Evolutionary conservation across 2,888 invertebrate genomes (phyloP).

Genomic region (Synanthedon andrenaeformis): DNA sequence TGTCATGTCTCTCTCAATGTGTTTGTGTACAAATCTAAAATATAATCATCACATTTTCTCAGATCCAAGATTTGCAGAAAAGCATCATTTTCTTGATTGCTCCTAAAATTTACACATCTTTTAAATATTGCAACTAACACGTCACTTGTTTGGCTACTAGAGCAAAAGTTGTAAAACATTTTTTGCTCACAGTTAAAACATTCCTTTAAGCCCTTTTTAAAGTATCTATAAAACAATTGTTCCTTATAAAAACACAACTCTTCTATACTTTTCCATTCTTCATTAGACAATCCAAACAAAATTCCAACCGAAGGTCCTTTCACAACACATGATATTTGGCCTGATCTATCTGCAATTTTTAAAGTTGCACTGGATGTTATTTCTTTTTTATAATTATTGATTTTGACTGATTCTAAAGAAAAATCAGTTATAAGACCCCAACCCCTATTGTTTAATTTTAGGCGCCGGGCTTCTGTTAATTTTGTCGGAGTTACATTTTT

Average conservation of each 20-base stretch:
- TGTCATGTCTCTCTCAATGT: not conserved
- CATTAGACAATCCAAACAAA: slow-evolving; percentile 38
- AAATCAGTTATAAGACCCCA: slow-evolving; percentile 55
- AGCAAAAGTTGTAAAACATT: slow-evolving; percentile 59
- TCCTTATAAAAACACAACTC: slow-evolving; percentile 30
- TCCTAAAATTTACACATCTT: slow-evolving; percentile 43
- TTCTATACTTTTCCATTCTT: slow-evolving; percentile 52
- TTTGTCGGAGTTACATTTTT: slow-evolving; percentile 32
- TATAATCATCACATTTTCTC: slow-evolving; percentile 29
- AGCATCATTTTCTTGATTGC: slow-evolving; percentile 38
- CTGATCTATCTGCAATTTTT: slow-evolving; percentile 44
- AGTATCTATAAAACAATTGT: slow-evolving; percentile 59
- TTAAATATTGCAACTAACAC: slow-evolving; percentile 38
- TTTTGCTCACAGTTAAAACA: slow-evolving; percentile 44
- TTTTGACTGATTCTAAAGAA: slow-evolving; percentile 55
- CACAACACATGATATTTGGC: slow-evolving; percentile 45
- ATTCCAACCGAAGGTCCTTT: slow-evolving; percentile 38
- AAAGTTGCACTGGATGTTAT: slow-evolving; percentile 39
- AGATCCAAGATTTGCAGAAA: slow-evolving; percentile 46
- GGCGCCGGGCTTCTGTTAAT: slow-evolving; percentile 35
- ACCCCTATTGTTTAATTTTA: slow-evolving; percentile 32
- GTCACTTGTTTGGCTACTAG: slow-evolving; percentile 36
- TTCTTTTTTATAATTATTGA: slow-evolving; percentile 26
- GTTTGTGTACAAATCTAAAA: slow-evolving; percentile 37
- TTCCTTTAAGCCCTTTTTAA: slow-evolving; percentile 46